A percentile compares a stretch with the other conserved stretches of the same genome.
phyloP scores from a whole-genome alignment of 2,113 vertebrate genomes.

The Propithecus coquereli region DNA sequence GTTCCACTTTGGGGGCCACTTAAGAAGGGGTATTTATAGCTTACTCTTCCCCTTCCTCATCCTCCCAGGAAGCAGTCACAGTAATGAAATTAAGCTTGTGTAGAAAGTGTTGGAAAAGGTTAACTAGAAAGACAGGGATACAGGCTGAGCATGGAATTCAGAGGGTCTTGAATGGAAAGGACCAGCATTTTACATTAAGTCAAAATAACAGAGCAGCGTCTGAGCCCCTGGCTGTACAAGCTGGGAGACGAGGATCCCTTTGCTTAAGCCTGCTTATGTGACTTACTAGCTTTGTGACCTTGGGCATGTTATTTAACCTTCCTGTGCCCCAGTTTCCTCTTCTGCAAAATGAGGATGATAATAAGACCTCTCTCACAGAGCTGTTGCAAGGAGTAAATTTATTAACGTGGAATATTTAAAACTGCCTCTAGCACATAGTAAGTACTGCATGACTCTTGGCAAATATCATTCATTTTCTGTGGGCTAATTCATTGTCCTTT shows the following conservation, averaged over 20 bases:
- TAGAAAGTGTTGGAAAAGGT: not conserved
- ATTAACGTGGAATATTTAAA: not conserved
- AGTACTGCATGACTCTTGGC: not conserved
- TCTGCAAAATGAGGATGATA: not conserved
- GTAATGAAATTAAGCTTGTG: conserved; percentile 48
- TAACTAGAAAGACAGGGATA: not conserved
- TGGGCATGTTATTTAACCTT: not conserved
- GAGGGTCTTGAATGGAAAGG: not conserved
- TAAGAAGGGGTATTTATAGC: conserved; percentile 57
- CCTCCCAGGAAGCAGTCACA: conserved; percentile 39
- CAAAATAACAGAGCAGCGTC: not conserved
- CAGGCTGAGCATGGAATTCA: not conserved
- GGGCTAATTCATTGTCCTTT: not conserved
- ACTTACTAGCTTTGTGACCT: not conserved
- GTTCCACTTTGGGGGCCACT: conserved; percentile 50
- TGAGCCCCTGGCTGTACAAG: not conserved
- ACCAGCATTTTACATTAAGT: not conserved
- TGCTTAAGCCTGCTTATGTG: not conserved
- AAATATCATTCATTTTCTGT: not conserved
- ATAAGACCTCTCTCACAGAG: not conserved
- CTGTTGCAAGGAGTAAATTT: not conserved
- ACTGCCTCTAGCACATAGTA: not conserved
- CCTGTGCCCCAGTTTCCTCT: not conserved
- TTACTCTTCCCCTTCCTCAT: not conserved
- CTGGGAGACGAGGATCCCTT: not conserved